Percentiles rank a stretch among this genome's conserved stretches.
These are phyloP conservation scores for Pituophis catenifer DNA, from an alignment of 2,113 vertebrate species.

Conservation along the genomic window DNA sequence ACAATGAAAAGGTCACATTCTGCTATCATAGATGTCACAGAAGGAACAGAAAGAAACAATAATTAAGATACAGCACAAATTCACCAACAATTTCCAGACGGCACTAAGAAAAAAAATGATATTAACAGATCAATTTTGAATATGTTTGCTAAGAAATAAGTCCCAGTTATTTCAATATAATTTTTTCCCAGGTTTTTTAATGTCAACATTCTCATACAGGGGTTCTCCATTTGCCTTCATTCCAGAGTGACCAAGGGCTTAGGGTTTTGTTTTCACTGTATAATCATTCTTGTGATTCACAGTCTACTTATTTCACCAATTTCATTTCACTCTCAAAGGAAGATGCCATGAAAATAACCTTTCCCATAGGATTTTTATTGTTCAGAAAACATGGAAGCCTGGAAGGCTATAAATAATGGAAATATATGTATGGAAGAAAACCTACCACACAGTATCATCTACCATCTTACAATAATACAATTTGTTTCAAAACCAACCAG, in stretches of 20 bases:
- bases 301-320: not conserved
- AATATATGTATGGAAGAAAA: not conserved
- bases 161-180: not conserved
- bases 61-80: constrained; percentile 12
- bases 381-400: not conserved
- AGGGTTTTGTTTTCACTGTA: not conserved
- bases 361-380: not conserved
- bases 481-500: not conserved
- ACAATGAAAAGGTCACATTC: constrained; percentile 24
- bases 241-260: not conserved
- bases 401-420: not conserved
- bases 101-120: not conserved
- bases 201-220: not conserved
- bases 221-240: not conserved
- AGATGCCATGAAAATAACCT: not conserved
- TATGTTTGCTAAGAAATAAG: not conserved
- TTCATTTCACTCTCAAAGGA: not conserved
- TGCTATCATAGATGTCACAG: not conserved
- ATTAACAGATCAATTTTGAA: not conserved
- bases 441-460: not conserved
- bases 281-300: not conserved
- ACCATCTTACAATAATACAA: not conserved
- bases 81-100: not conserved
- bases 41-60: constrained; percentile 7
- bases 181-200: not conserved